Percentiles rank a stretch among this genome's conserved stretches.
Evolutionary conservation across 1,140 invertebrate genomes (phyloP).

Genomic region (Rhagoletis zephyria): DNA sequence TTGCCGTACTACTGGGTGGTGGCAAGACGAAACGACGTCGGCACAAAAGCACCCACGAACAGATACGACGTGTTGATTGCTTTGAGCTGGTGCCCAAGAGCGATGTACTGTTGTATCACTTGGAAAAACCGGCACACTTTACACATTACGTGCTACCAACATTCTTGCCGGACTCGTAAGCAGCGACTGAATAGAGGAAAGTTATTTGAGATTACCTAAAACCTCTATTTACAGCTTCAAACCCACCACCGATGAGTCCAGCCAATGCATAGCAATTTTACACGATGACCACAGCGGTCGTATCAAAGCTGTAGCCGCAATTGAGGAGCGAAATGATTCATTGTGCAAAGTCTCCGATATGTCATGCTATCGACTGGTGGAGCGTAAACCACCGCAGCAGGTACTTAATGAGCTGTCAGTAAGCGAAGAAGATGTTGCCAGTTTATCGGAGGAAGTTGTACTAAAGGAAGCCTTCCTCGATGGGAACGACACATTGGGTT

Average conservation of each 20-base stretch:
- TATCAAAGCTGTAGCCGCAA: constrained; percentile 64
- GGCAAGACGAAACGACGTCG: constrained; percentile 74
- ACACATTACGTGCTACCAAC: constrained; percentile 79
- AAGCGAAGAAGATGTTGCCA: constrained; percentile 67
- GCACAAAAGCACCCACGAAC: constrained; percentile 80
- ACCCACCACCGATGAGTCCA: not conserved
- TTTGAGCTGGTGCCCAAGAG: constrained; percentile 74
- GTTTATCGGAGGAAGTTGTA: constrained; percentile 65
- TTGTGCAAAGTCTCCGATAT: constrained; percentile 56
- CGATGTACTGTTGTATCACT: constrained; percentile 77
- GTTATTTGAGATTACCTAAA: not conserved
- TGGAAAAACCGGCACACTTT: constrained; percentile 75
- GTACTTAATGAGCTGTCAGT: constrained; percentile 64
- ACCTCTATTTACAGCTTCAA: not conserved
- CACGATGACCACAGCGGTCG: constrained; percentile 67
- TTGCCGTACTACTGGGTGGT: constrained; percentile 79
- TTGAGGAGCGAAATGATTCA: constrained; percentile 53
- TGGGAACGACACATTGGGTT: constrained; percentile 54
- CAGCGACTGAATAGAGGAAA: not conserved
- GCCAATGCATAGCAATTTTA: constrained; percentile 66
- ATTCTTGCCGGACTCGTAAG: constrained; percentile 69
- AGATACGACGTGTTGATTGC: constrained; percentile 77
- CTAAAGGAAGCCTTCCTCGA: constrained; percentile 2
- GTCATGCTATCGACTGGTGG: constrained; percentile 65
- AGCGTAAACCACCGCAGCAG: constrained; percentile 61